phyloP scores from a whole-genome alignment of 2,888 invertebrate species.

The Microctonus hyperodae region DNA sequence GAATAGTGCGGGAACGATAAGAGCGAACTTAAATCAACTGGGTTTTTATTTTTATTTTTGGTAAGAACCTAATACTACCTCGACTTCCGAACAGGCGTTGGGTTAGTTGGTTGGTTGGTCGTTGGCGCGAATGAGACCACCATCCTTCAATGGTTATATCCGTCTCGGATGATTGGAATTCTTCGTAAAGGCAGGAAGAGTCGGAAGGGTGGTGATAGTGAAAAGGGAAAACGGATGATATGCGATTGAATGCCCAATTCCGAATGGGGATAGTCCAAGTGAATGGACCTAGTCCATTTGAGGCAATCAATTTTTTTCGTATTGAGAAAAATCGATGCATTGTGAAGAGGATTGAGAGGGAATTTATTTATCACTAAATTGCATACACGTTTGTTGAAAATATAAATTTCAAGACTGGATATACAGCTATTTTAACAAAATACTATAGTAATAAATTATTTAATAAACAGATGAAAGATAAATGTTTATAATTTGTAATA shows the following conservation, averaged over 20 bases:
- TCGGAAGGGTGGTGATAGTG: neutral
- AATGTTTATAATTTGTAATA: neutral
- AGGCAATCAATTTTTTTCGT: neutral
- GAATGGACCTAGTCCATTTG: neutral
- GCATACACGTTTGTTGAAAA: neutral
- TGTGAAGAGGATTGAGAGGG: slow-evolving; percentile 9
- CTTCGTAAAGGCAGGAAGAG: neutral
- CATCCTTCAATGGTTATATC: neutral
- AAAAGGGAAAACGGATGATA: neutral
- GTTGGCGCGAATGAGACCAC: neutral
- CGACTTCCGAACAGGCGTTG: neutral
- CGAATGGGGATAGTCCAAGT: neutral
- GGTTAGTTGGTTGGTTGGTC: neutral
- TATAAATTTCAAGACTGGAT: no score
- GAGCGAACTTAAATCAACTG: neutral
- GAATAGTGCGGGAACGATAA: slow-evolving; percentile 11
- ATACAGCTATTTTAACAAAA: no score
- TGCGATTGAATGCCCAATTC: neutral
- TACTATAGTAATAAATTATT: no score
- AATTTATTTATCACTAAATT: neutral
- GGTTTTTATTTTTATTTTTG: neutral
- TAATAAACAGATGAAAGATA: no score
- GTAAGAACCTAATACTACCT: neutral
- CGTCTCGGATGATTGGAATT: neutral
- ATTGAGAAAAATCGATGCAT: neutral